These are phyloP conservation scores for Enteromius mattozi DNA, from an alignment of 2,797 vertebrate genomes.

Conservation along the genomic window DNA sequence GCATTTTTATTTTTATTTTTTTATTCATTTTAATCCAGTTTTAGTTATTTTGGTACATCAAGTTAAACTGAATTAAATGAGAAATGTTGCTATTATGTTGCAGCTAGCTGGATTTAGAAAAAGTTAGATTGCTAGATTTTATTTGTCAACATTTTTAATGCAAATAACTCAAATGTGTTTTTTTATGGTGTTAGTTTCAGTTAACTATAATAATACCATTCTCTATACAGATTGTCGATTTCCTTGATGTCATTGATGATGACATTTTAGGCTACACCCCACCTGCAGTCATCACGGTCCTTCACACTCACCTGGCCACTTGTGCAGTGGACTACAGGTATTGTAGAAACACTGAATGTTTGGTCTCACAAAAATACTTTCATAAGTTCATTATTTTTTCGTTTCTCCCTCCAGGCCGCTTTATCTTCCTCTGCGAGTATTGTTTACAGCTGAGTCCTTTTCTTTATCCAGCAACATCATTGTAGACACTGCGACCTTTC, in stretches of 20 bases:
- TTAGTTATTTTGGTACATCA: no score
- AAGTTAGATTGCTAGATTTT: not conserved
- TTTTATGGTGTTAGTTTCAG: not conserved
- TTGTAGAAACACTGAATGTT: not conserved
- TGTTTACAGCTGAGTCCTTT: constrained; percentile 91
- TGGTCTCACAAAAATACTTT: not conserved
- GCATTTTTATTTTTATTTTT: no score
- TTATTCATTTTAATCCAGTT: no score
- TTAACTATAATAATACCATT: not conserved
- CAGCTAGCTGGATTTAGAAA: not conserved
- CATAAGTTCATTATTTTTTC: no score
- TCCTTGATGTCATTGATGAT: constrained; percentile 90
- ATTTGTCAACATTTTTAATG: not conserved
- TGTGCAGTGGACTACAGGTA: constrained; percentile 94
- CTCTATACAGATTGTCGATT: constrained; percentile 84
- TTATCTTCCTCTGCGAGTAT: constrained; percentile 86
- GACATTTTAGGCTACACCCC: constrained; percentile 91
- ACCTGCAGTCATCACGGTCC: constrained; percentile 88
- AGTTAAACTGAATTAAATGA: not conserved
- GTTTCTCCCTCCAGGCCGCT: constrained; percentile 82
- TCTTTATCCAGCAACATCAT: constrained; percentile 93
- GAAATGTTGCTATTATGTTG: not conserved
- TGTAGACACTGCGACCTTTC: constrained; percentile 91
- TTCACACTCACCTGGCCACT: constrained; percentile 89
- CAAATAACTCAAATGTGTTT: not conserved